Percentiles rank a stretch among this genome's conserved stretches.
These are phyloP conservation scores for Sander lucioperca DNA, from an alignment of 2,113 vertebrate species.

Conservation along the genomic window DNA sequence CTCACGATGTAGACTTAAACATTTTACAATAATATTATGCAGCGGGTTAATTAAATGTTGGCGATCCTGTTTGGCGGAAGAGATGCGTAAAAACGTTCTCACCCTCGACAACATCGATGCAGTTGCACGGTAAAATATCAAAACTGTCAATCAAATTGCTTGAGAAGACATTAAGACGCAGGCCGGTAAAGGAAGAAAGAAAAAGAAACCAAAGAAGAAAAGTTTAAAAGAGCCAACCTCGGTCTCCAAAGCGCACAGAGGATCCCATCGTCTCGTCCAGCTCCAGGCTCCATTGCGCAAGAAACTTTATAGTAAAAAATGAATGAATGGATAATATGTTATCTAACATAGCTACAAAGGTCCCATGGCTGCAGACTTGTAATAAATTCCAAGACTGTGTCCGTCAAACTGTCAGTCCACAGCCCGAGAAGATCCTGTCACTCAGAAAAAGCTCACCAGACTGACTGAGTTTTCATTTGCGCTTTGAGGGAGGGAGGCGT, in stretches of 20 bases:
- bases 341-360: conserved; percentile 44
- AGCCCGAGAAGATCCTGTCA: conserved; percentile 48
- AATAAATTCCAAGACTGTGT: conserved; percentile 6
- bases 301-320: not conserved
- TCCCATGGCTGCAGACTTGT: conserved; percentile 24
- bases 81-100: conserved; percentile 29
- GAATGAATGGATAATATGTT: not conserved
- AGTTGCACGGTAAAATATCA: not conserved
- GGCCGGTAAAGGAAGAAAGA: not conserved
- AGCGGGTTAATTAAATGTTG: not conserved
- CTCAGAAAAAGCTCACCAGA: conserved; percentile 45
- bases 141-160: not conserved
- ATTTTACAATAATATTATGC: not conserved
- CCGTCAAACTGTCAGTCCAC: conserved; percentile 18
- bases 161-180: not conserved
- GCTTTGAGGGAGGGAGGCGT: conserved; percentile 43
- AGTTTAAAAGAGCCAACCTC: conserved; percentile 60
- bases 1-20: not conserved
- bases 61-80: not conserved
- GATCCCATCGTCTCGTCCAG: conserved; percentile 45
- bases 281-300: conserved; percentile 60
- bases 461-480: conserved; percentile 46
- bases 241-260: conserved; percentile 45
- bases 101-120: not conserved
- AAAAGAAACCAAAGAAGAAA: not conserved